A percentile compares a stretch with the other conserved stretches of the same genome.
Conservation (phyloP, 2,888 invertebrate species). For the Sepiola atlantica region DNA sequence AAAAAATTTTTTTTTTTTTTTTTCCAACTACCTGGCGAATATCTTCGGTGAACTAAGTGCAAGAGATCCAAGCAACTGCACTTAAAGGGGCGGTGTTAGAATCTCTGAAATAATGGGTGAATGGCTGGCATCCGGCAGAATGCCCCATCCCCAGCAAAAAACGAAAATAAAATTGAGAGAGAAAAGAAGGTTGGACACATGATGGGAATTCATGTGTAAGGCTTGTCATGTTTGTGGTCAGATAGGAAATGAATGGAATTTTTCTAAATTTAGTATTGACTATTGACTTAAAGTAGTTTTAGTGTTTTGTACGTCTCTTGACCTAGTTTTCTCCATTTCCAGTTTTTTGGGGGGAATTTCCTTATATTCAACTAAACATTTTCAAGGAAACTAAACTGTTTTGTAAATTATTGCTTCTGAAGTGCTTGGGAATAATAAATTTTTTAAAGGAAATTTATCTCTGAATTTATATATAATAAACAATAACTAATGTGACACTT, state of each 20-base stretch:
- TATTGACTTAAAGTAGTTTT: neutral
- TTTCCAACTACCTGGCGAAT: too few relatives aligned
- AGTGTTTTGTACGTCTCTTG: slow-evolving; percentile 24
- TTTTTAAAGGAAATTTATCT: neutral
- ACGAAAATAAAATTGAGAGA: too few relatives aligned
- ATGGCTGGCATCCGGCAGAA: too few relatives aligned
- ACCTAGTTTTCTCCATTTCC: slow-evolving; percentile 2
- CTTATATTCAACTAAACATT: neutral
- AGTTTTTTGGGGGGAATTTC: neutral
- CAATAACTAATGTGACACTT: too few relatives aligned
- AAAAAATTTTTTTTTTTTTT: too few relatives aligned
- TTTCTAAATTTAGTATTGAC: neutral
- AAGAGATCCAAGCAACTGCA: too few relatives aligned
- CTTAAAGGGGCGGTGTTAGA: too few relatives aligned
- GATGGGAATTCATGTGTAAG: neutral
- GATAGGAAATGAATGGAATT: slow-evolving; percentile 19
- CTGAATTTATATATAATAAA: neutral
- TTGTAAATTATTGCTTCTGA: neutral
- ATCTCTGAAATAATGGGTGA: too few relatives aligned
- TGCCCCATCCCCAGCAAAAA: too few relatives aligned
- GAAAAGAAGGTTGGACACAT: too few relatives aligned
- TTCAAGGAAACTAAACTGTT: neutral
- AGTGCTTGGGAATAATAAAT: neutral
- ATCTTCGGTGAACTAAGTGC: too few relatives aligned
- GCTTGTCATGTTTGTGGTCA: slow-evolving; percentile 22